A percentile compares a stretch with the other conserved stretches of the same genome.
Conservation (phyloP, 2,113 vertebrate species). For the Pelobates fuscus region DNA sequence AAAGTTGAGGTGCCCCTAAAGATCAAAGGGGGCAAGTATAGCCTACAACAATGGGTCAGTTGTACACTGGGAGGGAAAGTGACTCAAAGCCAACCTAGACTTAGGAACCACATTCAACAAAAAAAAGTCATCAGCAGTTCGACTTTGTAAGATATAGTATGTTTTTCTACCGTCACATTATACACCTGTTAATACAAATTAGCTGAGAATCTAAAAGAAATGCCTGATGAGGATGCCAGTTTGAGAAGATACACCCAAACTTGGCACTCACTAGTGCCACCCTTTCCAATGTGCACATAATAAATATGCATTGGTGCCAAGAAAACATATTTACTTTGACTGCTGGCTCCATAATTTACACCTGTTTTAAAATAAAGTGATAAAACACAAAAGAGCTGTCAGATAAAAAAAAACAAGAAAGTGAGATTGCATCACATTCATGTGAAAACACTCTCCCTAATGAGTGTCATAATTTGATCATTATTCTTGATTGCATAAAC, state of each 20-base stretch:
- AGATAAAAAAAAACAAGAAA: neutral
- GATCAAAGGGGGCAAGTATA: no score
- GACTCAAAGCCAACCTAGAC: no score
- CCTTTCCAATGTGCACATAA: neutral
- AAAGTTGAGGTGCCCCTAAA: no score
- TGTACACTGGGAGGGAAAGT: no score
- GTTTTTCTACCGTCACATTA: no score
- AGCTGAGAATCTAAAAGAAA: neutral
- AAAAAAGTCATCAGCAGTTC: no score
- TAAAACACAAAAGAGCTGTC: neutral
- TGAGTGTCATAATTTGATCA: no score
- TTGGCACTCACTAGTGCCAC: neutral
- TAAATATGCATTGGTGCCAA: neutral
- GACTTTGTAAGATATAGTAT: no score
- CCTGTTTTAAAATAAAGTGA: neutral
- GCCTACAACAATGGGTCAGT: no score
- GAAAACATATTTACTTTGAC: neutral
- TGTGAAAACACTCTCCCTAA: no score
- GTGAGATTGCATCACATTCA: neutral
- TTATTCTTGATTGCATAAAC: no score
- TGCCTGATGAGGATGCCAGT: neutral
- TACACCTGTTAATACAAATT: conserved; percentile 22
- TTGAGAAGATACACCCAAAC: conserved; percentile 13
- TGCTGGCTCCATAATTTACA: neutral
- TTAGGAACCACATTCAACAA: no score